These are phyloP conservation scores for Gnatocerus cornutus DNA, from an alignment of 2,888 invertebrate genomes.

Conservation along the genomic window DNA sequence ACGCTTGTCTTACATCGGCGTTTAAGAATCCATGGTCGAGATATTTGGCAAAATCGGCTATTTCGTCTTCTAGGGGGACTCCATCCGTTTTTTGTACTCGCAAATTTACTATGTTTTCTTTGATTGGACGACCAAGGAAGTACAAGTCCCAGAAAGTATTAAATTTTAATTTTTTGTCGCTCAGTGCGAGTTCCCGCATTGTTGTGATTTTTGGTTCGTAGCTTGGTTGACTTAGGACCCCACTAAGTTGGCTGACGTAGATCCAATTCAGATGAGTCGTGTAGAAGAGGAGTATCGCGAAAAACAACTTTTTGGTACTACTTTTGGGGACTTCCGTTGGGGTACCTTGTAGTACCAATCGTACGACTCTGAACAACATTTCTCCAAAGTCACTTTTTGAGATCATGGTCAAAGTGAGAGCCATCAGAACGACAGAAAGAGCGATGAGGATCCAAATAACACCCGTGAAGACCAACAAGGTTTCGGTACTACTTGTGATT, in stretches of 20 bases:
- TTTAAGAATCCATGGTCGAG: constrained; percentile 16
- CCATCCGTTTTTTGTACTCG: background rate
- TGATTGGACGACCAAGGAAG: background rate
- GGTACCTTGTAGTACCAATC: background rate
- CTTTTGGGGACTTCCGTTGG: background rate
- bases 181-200: background rate
- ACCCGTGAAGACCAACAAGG: background rate
- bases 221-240: constrained; percentile 3
- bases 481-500: background rate
- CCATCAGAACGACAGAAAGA: background rate
- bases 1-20: background rate
- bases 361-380: background rate
- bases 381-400: too few relatives aligned
- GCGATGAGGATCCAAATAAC: background rate
- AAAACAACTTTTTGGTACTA: background rate
- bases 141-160: background rate
- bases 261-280: constrained; percentile 1
- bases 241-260: constrained; percentile 1
- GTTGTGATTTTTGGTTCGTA: constrained; percentile 22
- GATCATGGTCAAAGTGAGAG: background rate
- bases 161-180: constrained; percentile 9
- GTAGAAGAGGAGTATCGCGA: constrained; percentile 2
- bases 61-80: background rate
- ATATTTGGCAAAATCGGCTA: constrained; percentile 17
- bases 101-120: background rate